A percentile compares a stretch with the other conserved stretches of the same genome.
These are phyloP conservation scores for Datnioides undecimradiatus DNA, from an alignment of 2,113 vertebrate species.

Conservation along the genomic window DNA sequence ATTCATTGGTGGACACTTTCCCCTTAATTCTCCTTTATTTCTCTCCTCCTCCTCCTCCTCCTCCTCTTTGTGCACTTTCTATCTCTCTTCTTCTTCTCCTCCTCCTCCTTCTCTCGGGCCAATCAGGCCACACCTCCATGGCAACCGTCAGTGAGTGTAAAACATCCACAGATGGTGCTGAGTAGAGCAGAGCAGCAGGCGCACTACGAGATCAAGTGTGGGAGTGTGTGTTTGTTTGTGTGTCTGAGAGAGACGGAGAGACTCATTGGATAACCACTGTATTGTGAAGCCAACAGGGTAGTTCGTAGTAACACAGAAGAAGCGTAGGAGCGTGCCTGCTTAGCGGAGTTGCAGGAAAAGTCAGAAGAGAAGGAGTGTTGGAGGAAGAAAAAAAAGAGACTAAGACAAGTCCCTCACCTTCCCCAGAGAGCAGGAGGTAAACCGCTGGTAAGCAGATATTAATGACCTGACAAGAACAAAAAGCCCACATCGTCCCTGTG, in stretches of 20 bases:
- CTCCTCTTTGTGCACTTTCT: constrained; percentile 36
- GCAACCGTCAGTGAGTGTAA: constrained; percentile 86
- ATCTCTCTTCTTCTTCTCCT: constrained; percentile 48
- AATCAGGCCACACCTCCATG: constrained; percentile 87
- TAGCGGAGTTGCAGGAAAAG: constrained; percentile 59
- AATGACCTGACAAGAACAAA: constrained; percentile 65
- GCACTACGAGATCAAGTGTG: constrained; percentile 76
- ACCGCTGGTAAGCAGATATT: constrained; percentile 79
- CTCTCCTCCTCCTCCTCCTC: constrained; percentile 42
- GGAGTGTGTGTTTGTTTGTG: constrained; percentile 75
- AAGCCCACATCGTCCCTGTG: constrained; percentile 42
- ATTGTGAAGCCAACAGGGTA: constrained; percentile 45
- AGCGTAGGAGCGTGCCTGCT: constrained; percentile 30
- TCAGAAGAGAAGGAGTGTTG: constrained; percentile 37
- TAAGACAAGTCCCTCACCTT: constrained; percentile 46
- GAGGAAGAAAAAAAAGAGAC: constrained; percentile 53
- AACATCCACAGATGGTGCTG: constrained; percentile 86
- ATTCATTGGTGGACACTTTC: constrained; percentile 83
- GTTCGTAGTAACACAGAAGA: constrained; percentile 44
- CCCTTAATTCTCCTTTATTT: constrained; percentile 68
- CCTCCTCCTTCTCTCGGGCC: constrained; percentile 68
- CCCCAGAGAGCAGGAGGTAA: constrained; percentile 68
- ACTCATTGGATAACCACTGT: constrained; percentile 59
- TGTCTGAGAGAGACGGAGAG: constrained; percentile 59
- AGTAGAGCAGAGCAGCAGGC: constrained; percentile 80